Base-by-base conservation (phyloP, 2,113 vertebrate genomes). In the Triplophysa rosa region DNA sequence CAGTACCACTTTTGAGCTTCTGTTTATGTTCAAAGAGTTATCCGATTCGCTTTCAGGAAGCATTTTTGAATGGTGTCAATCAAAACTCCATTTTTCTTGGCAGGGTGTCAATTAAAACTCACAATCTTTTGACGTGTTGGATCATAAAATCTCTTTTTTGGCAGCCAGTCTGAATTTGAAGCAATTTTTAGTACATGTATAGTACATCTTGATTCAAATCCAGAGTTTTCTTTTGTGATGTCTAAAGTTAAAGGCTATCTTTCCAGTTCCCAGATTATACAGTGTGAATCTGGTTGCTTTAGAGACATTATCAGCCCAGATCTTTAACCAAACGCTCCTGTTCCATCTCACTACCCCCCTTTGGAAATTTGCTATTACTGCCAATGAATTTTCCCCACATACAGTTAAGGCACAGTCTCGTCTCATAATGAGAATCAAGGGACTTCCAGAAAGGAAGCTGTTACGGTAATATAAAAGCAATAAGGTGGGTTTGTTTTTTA, bases 361-460 rank as follows among this genome's bases (percentile, higher is more conserved):
- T 16, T 23, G 26, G 2, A 74, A 63, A n/a, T 47, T 42, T 45
- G 37, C 45, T 74, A 74, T 74, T 19, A 74, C 23, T 24, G 58
- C 4, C 0, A 62, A 74, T 23, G 24, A 63, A 74, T 45, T 73
- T 73, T 73, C 37, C 70, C 54, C 58, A 40, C 7, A n/a, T 73
- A 47, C 58, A 74, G 63, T 74, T 74, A 63, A 63, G 40, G 10
- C 72, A 63, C 40, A 74, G 71, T 47, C 71, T 74, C 5, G 47
- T 74, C 72, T 74, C 10, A 49, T 63, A 19, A 77, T 66, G 40
- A 54, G 74, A 64, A 77, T 33, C 62, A 65, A 37, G 74, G 45
- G 74, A 65, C 29, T 65, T 77, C 74, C 62, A 65, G 23, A 8
- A 45, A 65, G 74, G 24, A 76, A 65, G 24, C 33, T 76, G 40